A percentile compares a stretch with the other conserved stretches of the same genome.
phyloP scores from a whole-genome alignment of 1,140 invertebrate species.

The Panagrolaimus sp. region DNA sequence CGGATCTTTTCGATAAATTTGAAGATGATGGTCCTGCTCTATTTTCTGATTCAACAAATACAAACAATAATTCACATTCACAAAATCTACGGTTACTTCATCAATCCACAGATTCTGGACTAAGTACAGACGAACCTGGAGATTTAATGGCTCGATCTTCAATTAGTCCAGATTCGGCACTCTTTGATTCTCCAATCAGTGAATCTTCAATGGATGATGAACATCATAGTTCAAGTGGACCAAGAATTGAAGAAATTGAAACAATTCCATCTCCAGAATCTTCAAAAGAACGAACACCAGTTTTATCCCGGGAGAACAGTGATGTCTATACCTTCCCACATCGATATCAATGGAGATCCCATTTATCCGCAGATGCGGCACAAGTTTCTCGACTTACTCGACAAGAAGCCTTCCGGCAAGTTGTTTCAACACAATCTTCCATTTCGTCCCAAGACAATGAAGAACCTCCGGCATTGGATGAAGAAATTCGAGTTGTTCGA shows the following conservation, averaged over 20 bases:
- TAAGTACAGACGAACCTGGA: slow-evolving; percentile 33
- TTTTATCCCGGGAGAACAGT: slow-evolving; percentile 41
- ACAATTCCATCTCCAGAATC: background rate
- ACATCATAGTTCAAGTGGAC: background rate
- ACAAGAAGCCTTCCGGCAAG: slow-evolving; percentile 18
- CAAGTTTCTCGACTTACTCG: background rate
- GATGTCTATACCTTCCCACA: slow-evolving; percentile 31
- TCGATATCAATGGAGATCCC: slow-evolving; percentile 27
- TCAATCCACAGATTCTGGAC: slow-evolving; percentile 49
- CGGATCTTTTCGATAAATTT: slow-evolving; percentile 42
- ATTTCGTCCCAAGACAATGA: slow-evolving; percentile 23
- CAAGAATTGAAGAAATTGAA: slow-evolving; percentile 12
- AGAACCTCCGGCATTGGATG: background rate
- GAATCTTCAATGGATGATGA: slow-evolving; percentile 15
- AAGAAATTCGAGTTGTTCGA: slow-evolving; percentile 1
- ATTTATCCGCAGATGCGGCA: slow-evolving; percentile 20
- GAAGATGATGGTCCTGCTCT: slow-evolving; percentile 38
- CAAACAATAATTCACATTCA: background rate
- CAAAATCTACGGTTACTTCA: slow-evolving; percentile 23
- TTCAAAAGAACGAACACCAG: slow-evolving; percentile 18
- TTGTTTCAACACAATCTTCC: slow-evolving; percentile 18
- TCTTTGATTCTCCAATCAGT: slow-evolving; percentile 33
- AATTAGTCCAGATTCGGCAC: slow-evolving; percentile 32
- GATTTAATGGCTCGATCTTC: slow-evolving; percentile 4
- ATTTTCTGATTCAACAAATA: slow-evolving; percentile 5